Conservation (phyloP, 2,113 vertebrate genomes). For the Lipophrys pholis region DNA sequence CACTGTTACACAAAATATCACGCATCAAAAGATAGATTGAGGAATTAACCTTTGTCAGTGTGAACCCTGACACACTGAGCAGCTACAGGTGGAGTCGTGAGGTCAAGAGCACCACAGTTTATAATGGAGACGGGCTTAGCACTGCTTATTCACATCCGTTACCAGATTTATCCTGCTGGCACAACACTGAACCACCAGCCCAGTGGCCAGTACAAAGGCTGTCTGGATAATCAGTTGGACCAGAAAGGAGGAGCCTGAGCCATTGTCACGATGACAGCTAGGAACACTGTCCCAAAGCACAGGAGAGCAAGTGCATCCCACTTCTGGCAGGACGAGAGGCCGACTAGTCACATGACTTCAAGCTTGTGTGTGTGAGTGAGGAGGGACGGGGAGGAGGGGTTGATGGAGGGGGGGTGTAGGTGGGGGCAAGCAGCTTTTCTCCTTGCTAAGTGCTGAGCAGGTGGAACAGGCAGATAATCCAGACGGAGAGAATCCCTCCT, state of each 20-base stretch:
- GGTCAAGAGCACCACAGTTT: background rate
- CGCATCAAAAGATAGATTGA: background rate
- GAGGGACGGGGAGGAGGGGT: background rate
- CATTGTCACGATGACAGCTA: slow-evolving; percentile 3
- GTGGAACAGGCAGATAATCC: slow-evolving; percentile 81
- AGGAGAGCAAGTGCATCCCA: too few relatives aligned
- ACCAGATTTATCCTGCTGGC: background rate
- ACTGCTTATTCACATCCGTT: background rate
- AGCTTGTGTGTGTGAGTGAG: slow-evolving; percentile 2
- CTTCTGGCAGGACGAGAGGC: background rate
- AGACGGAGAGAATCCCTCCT: slow-evolving; percentile 42
- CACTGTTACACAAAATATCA: too few relatives aligned
- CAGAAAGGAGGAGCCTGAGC: background rate
- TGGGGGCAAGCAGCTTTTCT: slow-evolving; percentile 76
- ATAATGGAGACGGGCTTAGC: background rate
- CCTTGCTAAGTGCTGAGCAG: slow-evolving; percentile 76
- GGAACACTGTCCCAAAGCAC: background rate
- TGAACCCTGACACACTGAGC: background rate
- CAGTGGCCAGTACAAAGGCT: background rate
- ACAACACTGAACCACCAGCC: background rate
- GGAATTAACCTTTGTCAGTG: background rate
- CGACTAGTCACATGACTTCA: slow-evolving; percentile 58
- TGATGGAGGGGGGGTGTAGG: background rate
- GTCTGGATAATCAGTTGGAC: background rate
- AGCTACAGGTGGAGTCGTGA: background rate